Conservation (phyloP, 2,797 vertebrate genomes). For the Cossypha polioptera region DNA sequence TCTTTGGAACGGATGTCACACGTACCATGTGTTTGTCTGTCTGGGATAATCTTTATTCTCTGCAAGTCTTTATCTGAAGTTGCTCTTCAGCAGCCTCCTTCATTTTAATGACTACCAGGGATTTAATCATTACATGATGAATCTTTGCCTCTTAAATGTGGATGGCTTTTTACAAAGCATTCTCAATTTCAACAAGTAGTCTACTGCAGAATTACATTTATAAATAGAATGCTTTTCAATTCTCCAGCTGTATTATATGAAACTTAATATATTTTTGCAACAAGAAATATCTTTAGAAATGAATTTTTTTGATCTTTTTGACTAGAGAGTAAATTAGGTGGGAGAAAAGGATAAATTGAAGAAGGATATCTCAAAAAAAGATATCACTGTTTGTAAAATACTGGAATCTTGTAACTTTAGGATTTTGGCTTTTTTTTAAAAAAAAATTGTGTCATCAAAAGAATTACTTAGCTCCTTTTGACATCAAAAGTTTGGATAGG, state of each 20-base stretch:
- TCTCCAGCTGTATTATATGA: not conserved
- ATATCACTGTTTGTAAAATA: not conserved
- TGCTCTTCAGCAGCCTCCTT: not conserved
- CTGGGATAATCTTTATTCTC: conserved; percentile 3
- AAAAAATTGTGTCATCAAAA: not conserved
- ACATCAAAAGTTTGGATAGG: not conserved
- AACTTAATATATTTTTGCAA: not conserved
- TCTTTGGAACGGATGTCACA: not conserved
- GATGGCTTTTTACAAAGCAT: not conserved
- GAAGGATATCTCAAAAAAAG: not conserved
- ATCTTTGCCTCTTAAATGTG: not conserved
- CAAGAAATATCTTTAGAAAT: not conserved
- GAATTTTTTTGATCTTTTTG: not conserved
- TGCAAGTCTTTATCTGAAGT: not conserved
- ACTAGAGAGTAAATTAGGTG: not conserved
- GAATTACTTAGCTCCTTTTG: not conserved
- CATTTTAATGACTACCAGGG: conserved; percentile 33
- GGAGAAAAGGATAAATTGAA: not conserved
- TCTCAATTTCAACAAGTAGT: conserved; percentile 3
- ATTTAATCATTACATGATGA: conserved; percentile 15
- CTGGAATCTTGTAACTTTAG: not conserved
- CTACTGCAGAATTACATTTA: not conserved
- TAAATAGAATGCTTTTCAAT: not conserved
- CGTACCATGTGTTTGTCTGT: not conserved
- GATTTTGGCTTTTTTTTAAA: rapidly evolving